Evolutionary conservation across 2,888 invertebrate genomes (phyloP), one percentile per base, ranked within the genome.

Genomic region (Tuberolachnus salignus): DNA sequence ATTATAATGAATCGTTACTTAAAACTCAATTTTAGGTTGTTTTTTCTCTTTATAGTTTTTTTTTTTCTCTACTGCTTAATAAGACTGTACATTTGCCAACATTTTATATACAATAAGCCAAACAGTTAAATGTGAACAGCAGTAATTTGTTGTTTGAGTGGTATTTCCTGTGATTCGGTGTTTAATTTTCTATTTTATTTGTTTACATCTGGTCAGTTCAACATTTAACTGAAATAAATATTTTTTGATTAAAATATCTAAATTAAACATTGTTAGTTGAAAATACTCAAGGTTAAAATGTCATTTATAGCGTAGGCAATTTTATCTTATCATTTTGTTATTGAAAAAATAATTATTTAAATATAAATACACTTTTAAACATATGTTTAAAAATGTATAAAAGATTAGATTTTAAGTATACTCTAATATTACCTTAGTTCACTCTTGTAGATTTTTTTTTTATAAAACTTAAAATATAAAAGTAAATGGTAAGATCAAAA

Each of bases 21-120:
- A 46, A 19, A 14, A 44, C 55, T 21, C 42, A 55, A 26, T 75
- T 46, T n/a, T 73, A 61, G 49, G 72, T 63, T 61, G 34, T 51
- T 57, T 21, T 13, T 19, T 72, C 72, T 72, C 49, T 63, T 73
- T 61, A 61, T 61, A 61, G 59, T 72, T 61, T 61, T 61, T 61
- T 34, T 6, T 34, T 34, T 61, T 61, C 19, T 49, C 10, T 42
- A 51, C 10, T 34, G 51, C 19, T 49, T 72, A 49, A 72, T 61
- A 49, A 49, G 1, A 51, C 34, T 49, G 55, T 71, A 21, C 51
- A 63, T 51, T 73, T 73, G 61, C 72, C 61, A 63, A 73, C 14
- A 63, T 71, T 57, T 16, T 21, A 51, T 26, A 23, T 34, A 21
- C 11, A 42, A 55, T 61, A 34, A 16, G 61, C 34, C 51, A 51